phyloP scores from a whole-genome alignment of 2,113 vertebrate genomes.

The Atrichornis clamosus region DNA sequence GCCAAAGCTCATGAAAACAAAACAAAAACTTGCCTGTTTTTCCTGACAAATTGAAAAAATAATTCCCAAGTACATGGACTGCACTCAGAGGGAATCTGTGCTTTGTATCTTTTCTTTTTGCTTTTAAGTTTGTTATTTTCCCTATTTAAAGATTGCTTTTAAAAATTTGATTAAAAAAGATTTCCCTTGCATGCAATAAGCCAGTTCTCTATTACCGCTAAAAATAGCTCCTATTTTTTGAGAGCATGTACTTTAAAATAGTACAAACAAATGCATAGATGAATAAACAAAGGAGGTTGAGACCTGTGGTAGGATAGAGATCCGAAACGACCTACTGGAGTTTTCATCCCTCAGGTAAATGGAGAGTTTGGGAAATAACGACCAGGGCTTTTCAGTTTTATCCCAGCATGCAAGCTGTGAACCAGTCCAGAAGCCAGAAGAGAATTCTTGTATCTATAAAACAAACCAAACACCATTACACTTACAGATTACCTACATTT shows the following conservation, averaged over 20 bases:
- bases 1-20: neutral
- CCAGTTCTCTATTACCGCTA: neutral
- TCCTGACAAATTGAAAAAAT: neutral
- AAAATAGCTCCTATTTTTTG: neutral
- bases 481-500: neutral
- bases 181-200: neutral
- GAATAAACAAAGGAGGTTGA: conserved; percentile 2
- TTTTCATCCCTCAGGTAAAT: conserved; percentile 91
- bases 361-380: conserved; percentile 92
- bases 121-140: neutral
- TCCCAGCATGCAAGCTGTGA: conserved; percentile 93
- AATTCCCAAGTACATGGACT: neutral
- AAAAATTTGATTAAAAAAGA: neutral
- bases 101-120: neutral
- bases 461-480: neutral
- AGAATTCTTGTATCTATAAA: conserved; percentile 88
- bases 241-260: neutral
- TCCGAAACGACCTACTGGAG: conserved; percentile 88
- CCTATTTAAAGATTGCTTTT: neutral
- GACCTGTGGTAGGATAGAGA: conserved; percentile 94
- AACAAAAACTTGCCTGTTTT: neutral
- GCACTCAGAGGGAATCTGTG: neutral
- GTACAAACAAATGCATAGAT: neutral
- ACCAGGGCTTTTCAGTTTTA: conserved; percentile 86
- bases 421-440: conserved; percentile 91